Conservation (phyloP, 2,888 invertebrate species). For the Acanthosepion esculentum region DNA sequence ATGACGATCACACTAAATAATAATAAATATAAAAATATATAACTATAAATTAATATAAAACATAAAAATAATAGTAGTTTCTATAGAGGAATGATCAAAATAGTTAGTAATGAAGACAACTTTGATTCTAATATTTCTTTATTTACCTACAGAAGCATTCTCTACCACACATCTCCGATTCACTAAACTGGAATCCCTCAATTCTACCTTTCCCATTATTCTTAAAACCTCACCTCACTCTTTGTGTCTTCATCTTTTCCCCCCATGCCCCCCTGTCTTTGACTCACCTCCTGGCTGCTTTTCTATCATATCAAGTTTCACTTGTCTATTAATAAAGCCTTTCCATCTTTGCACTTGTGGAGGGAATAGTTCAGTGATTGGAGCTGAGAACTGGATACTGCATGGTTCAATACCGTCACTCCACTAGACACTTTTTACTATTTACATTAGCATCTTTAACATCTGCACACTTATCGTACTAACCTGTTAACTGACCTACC, state of each 20-base stretch:
- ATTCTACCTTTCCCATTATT: neutral
- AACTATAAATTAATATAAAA: no score
- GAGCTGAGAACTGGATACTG: neutral
- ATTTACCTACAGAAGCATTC: neutral
- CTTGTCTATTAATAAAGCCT: neutral
- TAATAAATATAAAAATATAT: no score
- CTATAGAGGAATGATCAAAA: no score
- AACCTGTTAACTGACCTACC: neutral
- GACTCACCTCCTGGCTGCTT: neutral
- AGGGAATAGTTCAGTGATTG: neutral
- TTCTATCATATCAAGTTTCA: neutral
- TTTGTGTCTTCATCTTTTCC: neutral
- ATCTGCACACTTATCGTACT: neutral
- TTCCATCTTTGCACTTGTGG: neutral
- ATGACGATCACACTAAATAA: no score
- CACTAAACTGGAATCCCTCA: neutral
- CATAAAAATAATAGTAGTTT: no score
- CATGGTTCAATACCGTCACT: neutral
- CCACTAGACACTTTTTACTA: neutral
- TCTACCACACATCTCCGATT: neutral
- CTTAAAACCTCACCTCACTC: neutral
- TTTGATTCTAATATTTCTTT: neutral
- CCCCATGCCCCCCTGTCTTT: neutral
- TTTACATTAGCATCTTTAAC: neutral
- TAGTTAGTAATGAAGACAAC: neutral